These are phyloP conservation scores for Scaptomyza reducta DNA, from an alignment of 2,888 invertebrate species.

Conservation along the genomic window DNA sequence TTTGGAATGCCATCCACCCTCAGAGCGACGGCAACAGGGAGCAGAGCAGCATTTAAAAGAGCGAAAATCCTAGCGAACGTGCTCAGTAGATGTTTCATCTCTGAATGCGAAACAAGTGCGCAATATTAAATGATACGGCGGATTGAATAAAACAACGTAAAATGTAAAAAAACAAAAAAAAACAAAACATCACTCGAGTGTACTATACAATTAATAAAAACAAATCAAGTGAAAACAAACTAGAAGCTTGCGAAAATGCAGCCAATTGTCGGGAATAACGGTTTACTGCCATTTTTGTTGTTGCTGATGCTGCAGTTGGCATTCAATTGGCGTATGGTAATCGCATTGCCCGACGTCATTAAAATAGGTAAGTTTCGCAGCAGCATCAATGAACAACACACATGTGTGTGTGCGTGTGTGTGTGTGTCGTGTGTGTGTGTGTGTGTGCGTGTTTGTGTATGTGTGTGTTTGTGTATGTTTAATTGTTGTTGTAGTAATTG, in stretches of 20 bases:
- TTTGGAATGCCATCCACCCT: conserved; percentile 60
- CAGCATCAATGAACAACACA: conserved; percentile 24
- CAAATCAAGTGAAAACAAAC: conserved; percentile 4
- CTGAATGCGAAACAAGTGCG: conserved; percentile 17
- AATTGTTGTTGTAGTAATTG: not conserved
- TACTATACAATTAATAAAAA: not conserved
- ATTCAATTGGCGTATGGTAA: conserved; percentile 32
- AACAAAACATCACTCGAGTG: not conserved
- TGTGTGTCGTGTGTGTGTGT: too few species aligned
- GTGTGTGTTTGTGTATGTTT: too few species aligned
- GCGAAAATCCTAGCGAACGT: conserved; percentile 25
- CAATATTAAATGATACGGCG: not conserved
- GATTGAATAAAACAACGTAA: conserved; percentile 16
- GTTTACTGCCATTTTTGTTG: conserved; percentile 32
- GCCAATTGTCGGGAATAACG: conserved; percentile 14
- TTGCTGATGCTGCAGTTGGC: conserved; percentile 50
- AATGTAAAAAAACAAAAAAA: conserved; percentile 31
- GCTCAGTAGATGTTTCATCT: conserved; percentile 67
- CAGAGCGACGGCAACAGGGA: conserved; percentile 65
- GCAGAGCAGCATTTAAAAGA: conserved; percentile 69
- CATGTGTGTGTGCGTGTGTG: not conserved
- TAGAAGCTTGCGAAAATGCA: conserved; percentile 44
- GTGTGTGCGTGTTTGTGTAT: too few species aligned
- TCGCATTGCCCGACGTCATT: conserved; percentile 80
- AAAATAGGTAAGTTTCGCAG: conserved; percentile 79